These are phyloP conservation scores for Danionella dracula DNA, from an alignment of 2,797 vertebrate species.

Conservation along the genomic window DNA sequence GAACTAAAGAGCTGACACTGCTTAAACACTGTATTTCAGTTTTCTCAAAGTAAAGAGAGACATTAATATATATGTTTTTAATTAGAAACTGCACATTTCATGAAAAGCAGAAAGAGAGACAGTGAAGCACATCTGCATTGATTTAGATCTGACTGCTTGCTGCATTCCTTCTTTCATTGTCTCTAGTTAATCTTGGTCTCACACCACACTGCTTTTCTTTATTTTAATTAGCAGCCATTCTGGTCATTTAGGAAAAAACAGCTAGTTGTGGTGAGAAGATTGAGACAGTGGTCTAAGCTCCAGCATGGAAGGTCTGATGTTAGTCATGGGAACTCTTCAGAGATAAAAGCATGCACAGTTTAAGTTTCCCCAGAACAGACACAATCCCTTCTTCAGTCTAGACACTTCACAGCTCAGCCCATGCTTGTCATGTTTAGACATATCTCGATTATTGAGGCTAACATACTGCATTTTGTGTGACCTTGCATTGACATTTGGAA, in stretches of 20 bases:
- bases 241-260: constrained; percentile 35
- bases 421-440: constrained; percentile 29
- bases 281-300: constrained; percentile 35
- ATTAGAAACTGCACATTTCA: neutral
- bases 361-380: constrained; percentile 8
- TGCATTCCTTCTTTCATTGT: constrained; percentile 3
- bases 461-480: neutral
- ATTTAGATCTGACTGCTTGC: neutral
- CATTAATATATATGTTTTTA: too few relatives aligned
- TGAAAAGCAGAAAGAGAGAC: neutral
- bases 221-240: constrained; percentile 43
- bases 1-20: too few relatives aligned
- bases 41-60: too few relatives aligned
- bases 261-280: constrained; percentile 41
- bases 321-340: constrained; percentile 40
- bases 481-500: too few relatives aligned
- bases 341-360: constrained; percentile 13
- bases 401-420: constrained; percentile 31
- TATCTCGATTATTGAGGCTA: constrained; percentile 22
- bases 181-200: constrained; percentile 21
- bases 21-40: too few relatives aligned
- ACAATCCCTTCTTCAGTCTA: constrained; percentile 34
- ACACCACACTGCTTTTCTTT: constrained; percentile 19
- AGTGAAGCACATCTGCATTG: neutral
- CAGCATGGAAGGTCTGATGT: constrained; percentile 35